Percentiles rank a stretch among this genome's conserved stretches.
phyloP scores from a whole-genome alignment of 1,140 invertebrate species.

The Subanguina moxae region DNA sequence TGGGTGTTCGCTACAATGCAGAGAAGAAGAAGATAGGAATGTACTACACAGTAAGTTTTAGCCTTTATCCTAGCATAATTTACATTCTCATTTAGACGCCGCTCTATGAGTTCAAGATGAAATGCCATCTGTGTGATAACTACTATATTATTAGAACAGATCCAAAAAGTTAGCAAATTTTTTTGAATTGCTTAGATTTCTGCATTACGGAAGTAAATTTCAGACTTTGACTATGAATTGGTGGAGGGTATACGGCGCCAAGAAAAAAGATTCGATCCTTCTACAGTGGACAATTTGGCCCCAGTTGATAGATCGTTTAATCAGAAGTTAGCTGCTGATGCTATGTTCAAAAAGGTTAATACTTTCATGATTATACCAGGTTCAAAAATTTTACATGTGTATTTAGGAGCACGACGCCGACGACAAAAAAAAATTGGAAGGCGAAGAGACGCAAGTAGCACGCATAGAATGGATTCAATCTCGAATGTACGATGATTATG shows the following conservation, averaged over 20 bases:
- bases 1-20: constrained; percentile 96
- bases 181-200: not conserved
- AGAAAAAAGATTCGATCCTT: constrained; percentile 95
- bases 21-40: constrained; percentile 97
- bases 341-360: constrained; percentile 69
- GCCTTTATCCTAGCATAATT: constrained; percentile 3
- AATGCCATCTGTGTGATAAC: constrained; percentile 94
- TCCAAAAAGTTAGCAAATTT: constrained; percentile 72
- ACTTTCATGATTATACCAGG: constrained; percentile 60
- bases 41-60: constrained; percentile 70
- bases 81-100: constrained; percentile 75
- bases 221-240: constrained; percentile 96
- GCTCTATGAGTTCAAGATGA: constrained; percentile 96
- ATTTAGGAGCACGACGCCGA: constrained; percentile 46
- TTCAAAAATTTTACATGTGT: not conserved
- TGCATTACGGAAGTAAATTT: constrained; percentile 40
- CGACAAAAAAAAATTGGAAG: constrained; percentile 47
- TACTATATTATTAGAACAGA: constrained; percentile 98
- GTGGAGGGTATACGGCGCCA: constrained; percentile 87
- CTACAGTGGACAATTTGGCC: constrained; percentile 81
- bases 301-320: constrained; percentile 57
- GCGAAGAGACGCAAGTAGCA: constrained; percentile 44
- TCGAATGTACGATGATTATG: constrained; percentile 53
- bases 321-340: constrained; percentile 52
- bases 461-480: constrained; percentile 53